phyloP scores from a whole-genome alignment of 2,888 invertebrate genomes.

The Nemapogon koenigi region DNA sequence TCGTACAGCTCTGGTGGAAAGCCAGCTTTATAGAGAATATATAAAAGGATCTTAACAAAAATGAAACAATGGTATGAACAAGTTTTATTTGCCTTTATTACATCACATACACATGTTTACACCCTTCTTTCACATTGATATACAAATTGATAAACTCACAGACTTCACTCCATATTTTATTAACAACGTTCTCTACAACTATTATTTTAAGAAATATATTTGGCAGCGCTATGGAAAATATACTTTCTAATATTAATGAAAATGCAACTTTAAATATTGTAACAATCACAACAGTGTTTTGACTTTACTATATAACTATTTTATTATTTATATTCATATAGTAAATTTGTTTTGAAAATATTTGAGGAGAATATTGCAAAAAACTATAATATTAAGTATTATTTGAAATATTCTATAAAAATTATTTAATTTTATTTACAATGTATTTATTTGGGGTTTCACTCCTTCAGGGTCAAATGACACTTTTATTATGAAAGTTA shows the following conservation, averaged over 20 bases:
- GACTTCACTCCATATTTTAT: slow-evolving; percentile 59
- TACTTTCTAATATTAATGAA: slow-evolving; percentile 54
- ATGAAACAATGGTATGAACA: slow-evolving; percentile 1
- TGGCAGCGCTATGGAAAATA: slow-evolving; percentile 68
- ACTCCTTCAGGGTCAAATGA: slow-evolving; percentile 48
- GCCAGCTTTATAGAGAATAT: no score
- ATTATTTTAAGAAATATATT: slow-evolving; percentile 54
- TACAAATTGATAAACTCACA: slow-evolving; percentile 53
- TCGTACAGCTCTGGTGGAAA: no score
- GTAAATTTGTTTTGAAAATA: slow-evolving; percentile 28
- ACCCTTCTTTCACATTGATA: slow-evolving; percentile 50
- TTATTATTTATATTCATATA: slow-evolving; percentile 31
- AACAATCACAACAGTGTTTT: slow-evolving; percentile 61
- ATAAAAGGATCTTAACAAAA: no score
- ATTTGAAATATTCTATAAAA: slow-evolving; percentile 26
- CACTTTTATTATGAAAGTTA: slow-evolving; percentile 20
- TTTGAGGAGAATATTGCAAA: slow-evolving; percentile 25
- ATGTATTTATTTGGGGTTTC: slow-evolving; percentile 49
- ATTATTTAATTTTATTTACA: slow-evolving; percentile 41
- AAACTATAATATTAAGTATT: slow-evolving; percentile 12
- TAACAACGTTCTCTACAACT: slow-evolving; percentile 56
- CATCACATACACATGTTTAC: slow-evolving; percentile 44
- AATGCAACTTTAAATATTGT: slow-evolving; percentile 58
- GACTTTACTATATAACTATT: slow-evolving; percentile 34
- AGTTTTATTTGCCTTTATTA: slow-evolving; percentile 7